phyloP scores from a whole-genome alignment of 2,113 vertebrate genomes.

The Sinosuthora webbiana region DNA sequence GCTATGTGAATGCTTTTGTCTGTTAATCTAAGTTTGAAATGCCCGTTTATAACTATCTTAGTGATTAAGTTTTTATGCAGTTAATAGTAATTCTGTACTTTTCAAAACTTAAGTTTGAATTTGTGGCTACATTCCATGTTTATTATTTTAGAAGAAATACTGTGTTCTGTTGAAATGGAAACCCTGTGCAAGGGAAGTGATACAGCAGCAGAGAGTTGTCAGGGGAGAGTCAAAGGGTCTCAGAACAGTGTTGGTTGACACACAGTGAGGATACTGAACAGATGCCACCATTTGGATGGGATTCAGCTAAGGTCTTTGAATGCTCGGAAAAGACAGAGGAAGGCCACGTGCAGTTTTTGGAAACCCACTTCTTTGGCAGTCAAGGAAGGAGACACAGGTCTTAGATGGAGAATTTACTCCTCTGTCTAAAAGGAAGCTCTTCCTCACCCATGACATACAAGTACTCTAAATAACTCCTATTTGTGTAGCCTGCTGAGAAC shows the following conservation, averaged over 20 bases:
- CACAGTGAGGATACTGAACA: background rate
- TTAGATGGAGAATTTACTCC: background rate
- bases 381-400: background rate
- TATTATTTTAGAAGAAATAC: background rate
- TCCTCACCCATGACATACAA: background rate
- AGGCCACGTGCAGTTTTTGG: background rate
- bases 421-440: background rate
- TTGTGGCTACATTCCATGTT: background rate
- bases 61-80: background rate
- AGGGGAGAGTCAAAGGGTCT: background rate
- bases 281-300: background rate
- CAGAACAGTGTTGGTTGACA: background rate
- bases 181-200: background rate
- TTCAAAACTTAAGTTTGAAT: background rate
- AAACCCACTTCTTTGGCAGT: background rate
- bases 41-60: background rate
- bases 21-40: background rate
- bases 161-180: background rate
- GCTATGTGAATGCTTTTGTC: background rate
- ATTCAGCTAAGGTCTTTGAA: background rate
- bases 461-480: background rate
- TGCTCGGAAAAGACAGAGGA: background rate
- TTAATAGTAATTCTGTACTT: background rate
- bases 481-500: background rate
- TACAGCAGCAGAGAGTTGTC: background rate